Evolutionary conservation across 2,113 vertebrate species (phyloP).

Genomic region (Danio rerio): DNA sequence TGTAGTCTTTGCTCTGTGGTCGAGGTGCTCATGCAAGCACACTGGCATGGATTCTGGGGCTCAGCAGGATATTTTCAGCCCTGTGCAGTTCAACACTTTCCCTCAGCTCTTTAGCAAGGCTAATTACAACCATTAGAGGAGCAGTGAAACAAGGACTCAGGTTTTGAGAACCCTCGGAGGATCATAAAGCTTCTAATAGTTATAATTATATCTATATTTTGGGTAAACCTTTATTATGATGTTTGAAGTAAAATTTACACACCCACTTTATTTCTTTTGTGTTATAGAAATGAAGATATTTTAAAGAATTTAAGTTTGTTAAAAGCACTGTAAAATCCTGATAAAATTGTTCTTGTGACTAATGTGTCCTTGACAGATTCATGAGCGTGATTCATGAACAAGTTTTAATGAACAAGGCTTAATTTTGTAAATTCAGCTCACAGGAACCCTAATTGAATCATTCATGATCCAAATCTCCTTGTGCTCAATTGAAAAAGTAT

Average conservation of each 20-base stretch:
- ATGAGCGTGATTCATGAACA: background rate
- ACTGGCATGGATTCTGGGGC: constrained; percentile 5
- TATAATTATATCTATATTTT: background rate
- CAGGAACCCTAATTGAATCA: background rate
- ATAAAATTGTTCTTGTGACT: background rate
- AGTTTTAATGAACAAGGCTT: background rate
- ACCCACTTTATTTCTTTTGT: background rate
- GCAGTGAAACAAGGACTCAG: background rate
- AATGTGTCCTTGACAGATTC: background rate
- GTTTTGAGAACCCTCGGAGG: background rate
- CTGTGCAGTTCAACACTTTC: constrained; percentile 11
- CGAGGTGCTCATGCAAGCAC: constrained; percentile 27
- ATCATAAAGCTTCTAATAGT: constrained; percentile 45
- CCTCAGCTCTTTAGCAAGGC: constrained; percentile 34
- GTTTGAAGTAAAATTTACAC: too few relatives aligned
- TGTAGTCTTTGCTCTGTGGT: constrained; percentile 29
- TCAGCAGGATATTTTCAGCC: constrained; percentile 38
- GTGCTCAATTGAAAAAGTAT: background rate
- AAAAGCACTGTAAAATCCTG: background rate
- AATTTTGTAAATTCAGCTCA: background rate
- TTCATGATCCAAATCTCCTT: background rate
- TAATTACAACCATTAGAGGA: constrained; percentile 34
- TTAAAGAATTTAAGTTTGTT: too few relatives aligned
- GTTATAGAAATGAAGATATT: background rate
- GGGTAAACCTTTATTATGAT: background rate